Evolutionary conservation across 2,797 vertebrate genomes (phyloP).

Genomic region (Philypnodon macrostomus): DNA sequence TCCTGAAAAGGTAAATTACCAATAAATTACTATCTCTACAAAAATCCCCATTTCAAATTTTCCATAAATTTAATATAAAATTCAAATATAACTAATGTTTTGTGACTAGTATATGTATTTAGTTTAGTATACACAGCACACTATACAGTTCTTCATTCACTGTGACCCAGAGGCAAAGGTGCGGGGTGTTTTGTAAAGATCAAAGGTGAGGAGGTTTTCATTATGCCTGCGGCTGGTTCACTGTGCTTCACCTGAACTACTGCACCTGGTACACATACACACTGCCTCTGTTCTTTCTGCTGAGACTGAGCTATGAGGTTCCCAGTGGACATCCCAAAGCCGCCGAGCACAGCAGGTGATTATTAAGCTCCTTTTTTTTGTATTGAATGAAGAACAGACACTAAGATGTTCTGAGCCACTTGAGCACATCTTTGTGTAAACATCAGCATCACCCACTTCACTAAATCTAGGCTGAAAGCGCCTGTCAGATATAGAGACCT

Average conservation of each 20-base stretch:
- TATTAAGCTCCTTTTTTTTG: conserved; percentile 36
- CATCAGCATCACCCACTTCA: conserved; percentile 18
- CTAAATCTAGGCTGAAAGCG: conserved; percentile 28
- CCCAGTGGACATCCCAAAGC: conserved; percentile 49
- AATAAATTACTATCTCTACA: too few species aligned
- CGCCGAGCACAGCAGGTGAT: conserved; percentile 57
- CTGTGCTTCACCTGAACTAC: neutral
- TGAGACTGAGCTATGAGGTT: conserved; percentile 41
- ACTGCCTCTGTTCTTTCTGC: conserved; percentile 39
- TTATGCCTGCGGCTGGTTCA: neutral
- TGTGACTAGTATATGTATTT: neutral
- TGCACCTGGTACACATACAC: neutral
- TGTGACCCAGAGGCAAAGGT: neutral
- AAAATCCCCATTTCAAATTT: too few species aligned
- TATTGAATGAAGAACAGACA: conserved; percentile 11
- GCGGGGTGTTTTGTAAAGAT: conserved; percentile 4
- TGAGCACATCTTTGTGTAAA: conserved; percentile 16
- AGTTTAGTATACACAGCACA: neutral
- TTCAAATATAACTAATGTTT: too few species aligned
- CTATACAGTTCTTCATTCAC: neutral
- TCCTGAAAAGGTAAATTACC: too few species aligned
- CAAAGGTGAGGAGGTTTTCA: neutral
- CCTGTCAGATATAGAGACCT: conserved; percentile 16
- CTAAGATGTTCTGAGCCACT: conserved; percentile 9
- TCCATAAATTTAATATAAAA: too few species aligned